Evolutionary conservation across 2,113 vertebrate genomes (phyloP).

Genomic region (Piprites chloris): DNA sequence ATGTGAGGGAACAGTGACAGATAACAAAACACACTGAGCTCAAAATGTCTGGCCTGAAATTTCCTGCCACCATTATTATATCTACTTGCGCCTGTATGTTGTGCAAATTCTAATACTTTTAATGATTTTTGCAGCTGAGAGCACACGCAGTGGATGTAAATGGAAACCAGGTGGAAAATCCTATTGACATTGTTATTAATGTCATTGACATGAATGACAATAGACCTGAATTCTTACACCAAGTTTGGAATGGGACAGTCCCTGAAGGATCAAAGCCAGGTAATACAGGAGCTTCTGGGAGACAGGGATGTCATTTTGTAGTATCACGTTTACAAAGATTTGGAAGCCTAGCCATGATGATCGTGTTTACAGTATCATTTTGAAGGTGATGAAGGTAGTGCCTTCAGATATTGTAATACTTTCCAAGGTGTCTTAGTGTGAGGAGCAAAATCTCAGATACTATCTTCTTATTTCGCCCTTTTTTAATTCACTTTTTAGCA

Average conservation of each 20-base stretch:
- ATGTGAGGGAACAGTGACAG: not conserved
- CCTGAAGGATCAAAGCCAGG: slow-evolving; percentile 97
- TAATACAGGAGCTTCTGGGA: slow-evolving; percentile 50
- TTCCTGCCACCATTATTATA: not conserved
- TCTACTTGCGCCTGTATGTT: not conserved
- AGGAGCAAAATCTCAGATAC: not conserved
- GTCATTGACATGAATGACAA: slow-evolving; percentile 99
- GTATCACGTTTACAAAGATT: not conserved
- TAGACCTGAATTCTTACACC: slow-evolving; percentile 93
- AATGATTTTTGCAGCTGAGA: slow-evolving; percentile 82
- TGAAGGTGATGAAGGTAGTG: not conserved
- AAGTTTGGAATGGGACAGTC: slow-evolving; percentile 95
- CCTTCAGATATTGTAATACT: not conserved
- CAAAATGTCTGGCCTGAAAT: not conserved
- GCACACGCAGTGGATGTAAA: slow-evolving; percentile 98
- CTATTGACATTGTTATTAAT: slow-evolving; percentile 96
- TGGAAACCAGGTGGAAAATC: slow-evolving; percentile 98
- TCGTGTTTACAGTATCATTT: not conserved
- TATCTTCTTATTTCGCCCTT: not conserved
- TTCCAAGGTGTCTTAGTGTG: not conserved
- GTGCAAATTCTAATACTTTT: slow-evolving; percentile 47
- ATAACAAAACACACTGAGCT: not conserved
- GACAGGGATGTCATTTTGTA: not conserved
- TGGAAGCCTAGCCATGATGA: too few relatives aligned
- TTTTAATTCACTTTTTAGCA: not conserved